phyloP scores from a whole-genome alignment of 2,797 vertebrate species.

The Intellagama lesueurii region DNA sequence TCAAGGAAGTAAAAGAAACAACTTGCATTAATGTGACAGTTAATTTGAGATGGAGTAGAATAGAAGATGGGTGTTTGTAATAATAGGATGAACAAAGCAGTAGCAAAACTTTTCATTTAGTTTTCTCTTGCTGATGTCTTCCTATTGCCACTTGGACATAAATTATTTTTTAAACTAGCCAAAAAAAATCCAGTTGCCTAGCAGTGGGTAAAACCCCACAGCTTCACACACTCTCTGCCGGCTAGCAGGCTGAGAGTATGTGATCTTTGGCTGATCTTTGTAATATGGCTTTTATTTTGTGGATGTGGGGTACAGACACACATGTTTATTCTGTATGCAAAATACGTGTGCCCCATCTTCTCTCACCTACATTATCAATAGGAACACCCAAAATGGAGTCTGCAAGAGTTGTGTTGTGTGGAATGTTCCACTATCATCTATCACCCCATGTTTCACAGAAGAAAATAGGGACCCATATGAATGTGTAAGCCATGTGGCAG shows the following conservation, averaged over 20 bases:
- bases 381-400: too few species aligned
- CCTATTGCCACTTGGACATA: not conserved
- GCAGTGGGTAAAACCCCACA: too few species aligned
- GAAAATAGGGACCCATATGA: too few species aligned
- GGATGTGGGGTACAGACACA: not conserved
- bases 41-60: conserved; percentile 3
- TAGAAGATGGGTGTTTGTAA: not conserved
- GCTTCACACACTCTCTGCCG: too few species aligned
- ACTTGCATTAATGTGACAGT: conserved; percentile 21
- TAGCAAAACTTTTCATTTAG: not conserved
- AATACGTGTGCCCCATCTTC: not conserved
- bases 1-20: not conserved
- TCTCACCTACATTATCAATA: too few species aligned
- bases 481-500: too few species aligned
- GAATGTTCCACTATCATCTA: too few species aligned
- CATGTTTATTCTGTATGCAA: not conserved
- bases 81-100: not conserved
- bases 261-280: not conserved
- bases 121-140: not conserved
- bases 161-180: not conserved
- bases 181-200: not conserved
- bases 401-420: too few species aligned
- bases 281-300: not conserved
- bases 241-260: too few species aligned
- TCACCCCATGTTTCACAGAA: too few species aligned